These are phyloP conservation scores for Phylloscopus trochiloides DNA, from an alignment of 2,113 vertebrate genomes.

Conservation along the genomic window DNA sequence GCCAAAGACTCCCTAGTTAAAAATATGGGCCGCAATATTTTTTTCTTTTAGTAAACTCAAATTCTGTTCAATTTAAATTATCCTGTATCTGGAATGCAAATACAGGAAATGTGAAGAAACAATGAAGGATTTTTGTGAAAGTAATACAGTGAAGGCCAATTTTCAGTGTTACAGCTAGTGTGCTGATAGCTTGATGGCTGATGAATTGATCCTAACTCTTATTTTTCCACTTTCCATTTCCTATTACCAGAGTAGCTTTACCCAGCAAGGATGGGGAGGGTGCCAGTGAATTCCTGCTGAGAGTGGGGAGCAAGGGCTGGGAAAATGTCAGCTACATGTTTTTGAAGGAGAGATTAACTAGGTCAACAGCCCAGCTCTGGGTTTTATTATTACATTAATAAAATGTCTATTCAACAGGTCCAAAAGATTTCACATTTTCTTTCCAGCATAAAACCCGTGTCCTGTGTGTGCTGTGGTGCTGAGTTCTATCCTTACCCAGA, in stretches of 20 bases:
- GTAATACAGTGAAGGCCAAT: not conserved
- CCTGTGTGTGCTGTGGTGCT: not conserved
- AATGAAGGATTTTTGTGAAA: not conserved
- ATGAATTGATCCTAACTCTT: not conserved
- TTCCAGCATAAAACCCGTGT: not conserved
- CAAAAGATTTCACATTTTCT: not conserved
- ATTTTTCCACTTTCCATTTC: not conserved
- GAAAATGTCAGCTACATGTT: not conserved
- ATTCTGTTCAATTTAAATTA: not conserved
- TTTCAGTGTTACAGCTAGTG: not conserved
- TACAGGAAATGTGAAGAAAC: not conserved
- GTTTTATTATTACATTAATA: not conserved
- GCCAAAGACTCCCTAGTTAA: not conserved
- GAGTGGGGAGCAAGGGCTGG: not conserved
- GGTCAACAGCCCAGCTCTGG: not conserved
- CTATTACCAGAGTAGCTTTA: not conserved
- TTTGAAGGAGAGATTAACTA: slow-evolving; percentile 40
- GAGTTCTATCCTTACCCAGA: not conserved
- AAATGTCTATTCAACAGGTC: not conserved
- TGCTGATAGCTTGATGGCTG: not conserved
- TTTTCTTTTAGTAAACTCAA: not conserved
- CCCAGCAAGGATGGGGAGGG: not conserved
- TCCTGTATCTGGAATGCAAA: not conserved
- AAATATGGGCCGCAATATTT: rapidly evolving
- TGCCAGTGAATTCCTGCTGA: not conserved